Percentiles rank a stretch among this genome's conserved stretches.
phyloP scores from a whole-genome alignment of 2,888 invertebrate genomes.

The Tuta absoluta region DNA sequence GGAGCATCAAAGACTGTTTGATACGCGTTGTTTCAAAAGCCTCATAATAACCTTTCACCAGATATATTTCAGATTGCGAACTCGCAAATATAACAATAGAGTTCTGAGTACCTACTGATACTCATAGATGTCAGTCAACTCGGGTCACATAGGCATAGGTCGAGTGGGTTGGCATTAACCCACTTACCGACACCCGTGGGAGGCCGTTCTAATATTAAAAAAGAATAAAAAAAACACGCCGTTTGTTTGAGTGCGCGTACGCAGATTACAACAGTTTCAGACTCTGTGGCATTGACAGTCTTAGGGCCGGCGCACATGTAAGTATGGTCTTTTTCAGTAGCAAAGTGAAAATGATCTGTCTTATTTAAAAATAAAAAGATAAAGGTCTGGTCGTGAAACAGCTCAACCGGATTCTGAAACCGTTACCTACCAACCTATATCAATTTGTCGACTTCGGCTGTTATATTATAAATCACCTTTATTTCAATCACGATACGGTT shows the following conservation, averaged over 20 bases:
- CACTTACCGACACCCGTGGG: conserved; percentile 71
- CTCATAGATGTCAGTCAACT: conserved; percentile 54
- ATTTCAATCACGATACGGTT: too few species aligned
- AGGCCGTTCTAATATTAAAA: conserved; percentile 72
- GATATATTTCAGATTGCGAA: conserved; percentile 28
- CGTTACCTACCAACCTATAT: too few species aligned
- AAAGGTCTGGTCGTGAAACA: too few species aligned
- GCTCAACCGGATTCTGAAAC: too few species aligned
- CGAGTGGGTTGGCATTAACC: conserved; percentile 78
- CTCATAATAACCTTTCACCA: conserved; percentile 40
- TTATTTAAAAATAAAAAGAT: too few species aligned
- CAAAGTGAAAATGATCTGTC: too few species aligned
- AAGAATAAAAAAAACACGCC: conserved; percentile 60
- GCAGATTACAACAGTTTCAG: conserved; percentile 63
- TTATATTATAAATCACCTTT: too few species aligned
- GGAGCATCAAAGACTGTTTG: too few species aligned
- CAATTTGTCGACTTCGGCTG: too few species aligned
- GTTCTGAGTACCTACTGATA: conserved; percentile 27
- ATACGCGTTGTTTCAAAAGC: too few species aligned
- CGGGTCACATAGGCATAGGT: conserved; percentile 52
- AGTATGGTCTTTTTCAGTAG: not conserved
- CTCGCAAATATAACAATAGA: conserved; percentile 49
- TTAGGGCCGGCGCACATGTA: conserved; percentile 36
- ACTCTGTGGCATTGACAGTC: conserved; percentile 54
- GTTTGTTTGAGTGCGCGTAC: conserved; percentile 58